Conservation (phyloP, 2,888 invertebrate species). For the Melanargia galathea region DNA sequence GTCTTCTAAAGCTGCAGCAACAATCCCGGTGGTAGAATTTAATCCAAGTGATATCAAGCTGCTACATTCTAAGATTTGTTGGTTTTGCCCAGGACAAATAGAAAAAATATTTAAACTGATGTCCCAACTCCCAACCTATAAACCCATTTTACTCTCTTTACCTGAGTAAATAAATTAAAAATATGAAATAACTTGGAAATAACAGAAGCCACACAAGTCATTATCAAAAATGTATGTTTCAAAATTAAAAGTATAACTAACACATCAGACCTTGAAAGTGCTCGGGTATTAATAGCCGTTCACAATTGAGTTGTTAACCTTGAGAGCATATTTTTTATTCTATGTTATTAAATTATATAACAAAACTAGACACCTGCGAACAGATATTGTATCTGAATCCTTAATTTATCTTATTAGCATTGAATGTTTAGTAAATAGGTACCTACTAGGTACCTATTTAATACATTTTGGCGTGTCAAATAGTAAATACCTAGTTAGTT, state of each 20-base stretch:
- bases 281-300: slow-evolving; percentile 35
- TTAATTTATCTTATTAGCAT: neutral
- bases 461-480: neutral
- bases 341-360: slow-evolving; percentile 31
- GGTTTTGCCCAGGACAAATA: too few species aligned
- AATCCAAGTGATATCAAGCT: too few species aligned
- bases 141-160: too few species aligned
- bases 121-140: too few species aligned
- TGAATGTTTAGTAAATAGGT: neutral
- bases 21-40: too few species aligned
- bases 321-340: slow-evolving; percentile 35
- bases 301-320: slow-evolving; percentile 38
- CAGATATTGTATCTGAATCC: slow-evolving; percentile 14
- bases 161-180: too few species aligned
- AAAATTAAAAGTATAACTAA: slow-evolving; percentile 39
- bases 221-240: slow-evolving; percentile 16
- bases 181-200: neutral
- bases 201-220: slow-evolving; percentile 6
- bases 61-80: too few species aligned
- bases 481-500: too few species aligned
- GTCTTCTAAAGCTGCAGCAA: too few species aligned
- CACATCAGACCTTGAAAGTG: slow-evolving; percentile 35
- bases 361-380: slow-evolving; percentile 29
- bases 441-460: neutral
- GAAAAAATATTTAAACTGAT: too few species aligned